Conservation (phyloP, 1,140 invertebrate genomes). For the Bombus waltoni region DNA sequence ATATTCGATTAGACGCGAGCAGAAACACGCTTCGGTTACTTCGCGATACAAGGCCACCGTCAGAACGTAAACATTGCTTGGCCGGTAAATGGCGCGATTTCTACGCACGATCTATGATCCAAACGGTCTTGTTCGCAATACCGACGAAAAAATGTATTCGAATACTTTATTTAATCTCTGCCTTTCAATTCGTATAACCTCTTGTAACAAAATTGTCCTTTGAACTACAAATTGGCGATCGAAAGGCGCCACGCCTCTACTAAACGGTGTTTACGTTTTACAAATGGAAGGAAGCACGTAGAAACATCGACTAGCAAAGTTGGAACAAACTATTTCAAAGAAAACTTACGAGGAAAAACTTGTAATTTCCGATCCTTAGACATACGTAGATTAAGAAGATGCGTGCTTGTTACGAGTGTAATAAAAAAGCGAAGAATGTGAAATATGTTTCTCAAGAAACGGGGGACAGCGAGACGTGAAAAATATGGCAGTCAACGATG, state of each 20-base stretch:
- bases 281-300: neutral
- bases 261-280: neutral
- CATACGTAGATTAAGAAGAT: neutral
- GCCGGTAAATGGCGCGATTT: neutral
- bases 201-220: neutral
- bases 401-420: neutral
- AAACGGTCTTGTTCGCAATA: neutral
- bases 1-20: neutral
- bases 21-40: neutral
- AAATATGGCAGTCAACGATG: neutral
- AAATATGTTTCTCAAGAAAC: neutral
- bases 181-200: neutral
- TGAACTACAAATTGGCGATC: neutral
- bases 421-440: neutral
- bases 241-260: neutral
- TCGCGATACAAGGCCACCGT: neutral
- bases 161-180: neutral
- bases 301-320: neutral
- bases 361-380: neutral
- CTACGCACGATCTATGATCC: neutral
- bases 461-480: neutral
- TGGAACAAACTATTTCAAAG: neutral
- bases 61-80: slow-evolving; percentile 15
- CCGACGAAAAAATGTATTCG: neutral
- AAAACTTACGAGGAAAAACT: neutral